Evolutionary conservation across 2,113 vertebrate species (phyloP).

Genomic region (Candoia aspera): DNA sequence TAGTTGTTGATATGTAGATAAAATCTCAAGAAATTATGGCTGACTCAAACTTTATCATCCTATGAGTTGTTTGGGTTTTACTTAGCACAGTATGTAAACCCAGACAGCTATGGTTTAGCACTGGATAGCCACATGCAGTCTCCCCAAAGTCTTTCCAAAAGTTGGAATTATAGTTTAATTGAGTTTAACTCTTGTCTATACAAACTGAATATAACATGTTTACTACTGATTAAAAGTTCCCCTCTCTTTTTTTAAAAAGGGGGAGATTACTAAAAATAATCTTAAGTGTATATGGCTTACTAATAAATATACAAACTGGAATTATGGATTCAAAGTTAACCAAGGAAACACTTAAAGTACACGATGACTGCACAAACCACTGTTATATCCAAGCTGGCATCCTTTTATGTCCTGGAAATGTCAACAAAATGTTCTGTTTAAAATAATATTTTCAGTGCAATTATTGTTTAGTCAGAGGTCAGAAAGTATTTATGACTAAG

Average conservation of each 20-base stretch:
- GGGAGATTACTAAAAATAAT: background rate
- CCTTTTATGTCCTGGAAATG: slow-evolving; percentile 45
- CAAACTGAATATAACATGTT: background rate
- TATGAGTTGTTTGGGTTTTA: background rate
- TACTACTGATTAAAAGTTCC: background rate
- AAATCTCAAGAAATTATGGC: slow-evolving; percentile 66
- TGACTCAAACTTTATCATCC: background rate
- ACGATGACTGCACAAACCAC: fast-evolving
- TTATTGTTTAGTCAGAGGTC: slow-evolving; percentile 51
- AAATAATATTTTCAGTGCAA: slow-evolving; percentile 30
- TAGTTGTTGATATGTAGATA: slow-evolving; percentile 64
- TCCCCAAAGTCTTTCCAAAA: background rate
- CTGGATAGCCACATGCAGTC: background rate
- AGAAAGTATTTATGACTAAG: slow-evolving; percentile 8
- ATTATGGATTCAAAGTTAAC: slow-evolving; percentile 9
- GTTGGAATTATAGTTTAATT: background rate
- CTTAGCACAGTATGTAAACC: background rate
- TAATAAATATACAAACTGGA: slow-evolving; percentile 27
- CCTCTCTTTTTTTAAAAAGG: background rate
- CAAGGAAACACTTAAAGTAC: slow-evolving; percentile 24
- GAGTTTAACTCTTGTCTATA: background rate
- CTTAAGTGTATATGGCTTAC: background rate
- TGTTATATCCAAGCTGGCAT: slow-evolving; percentile 41
- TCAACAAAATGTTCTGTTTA: slow-evolving; percentile 47
- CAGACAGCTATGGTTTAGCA: background rate